Percentiles rank a stretch among this genome's conserved stretches.
phyloP scores from a whole-genome alignment of 2,113 vertebrate species.

The Centropus bengalensis region DNA sequence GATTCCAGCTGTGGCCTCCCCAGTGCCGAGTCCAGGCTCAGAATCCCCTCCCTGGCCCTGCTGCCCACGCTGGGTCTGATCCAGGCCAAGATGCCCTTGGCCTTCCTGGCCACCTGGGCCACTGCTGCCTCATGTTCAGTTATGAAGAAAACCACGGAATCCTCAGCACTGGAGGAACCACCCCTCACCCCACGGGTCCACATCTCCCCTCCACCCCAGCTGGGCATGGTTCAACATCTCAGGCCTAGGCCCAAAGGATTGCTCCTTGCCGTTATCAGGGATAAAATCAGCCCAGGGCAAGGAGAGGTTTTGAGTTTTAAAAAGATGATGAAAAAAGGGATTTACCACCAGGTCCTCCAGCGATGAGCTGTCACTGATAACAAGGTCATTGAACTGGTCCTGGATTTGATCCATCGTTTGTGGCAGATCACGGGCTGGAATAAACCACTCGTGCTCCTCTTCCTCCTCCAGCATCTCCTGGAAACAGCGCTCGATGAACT shows the following conservation, averaged over 20 bases:
- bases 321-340: conserved; percentile 41
- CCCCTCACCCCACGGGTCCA: background rate
- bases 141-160: background rate
- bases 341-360: conserved; percentile 86
- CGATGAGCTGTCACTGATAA: conserved; percentile 83
- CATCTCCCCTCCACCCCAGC: background rate
- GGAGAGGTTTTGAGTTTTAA: background rate
- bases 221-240: background rate
- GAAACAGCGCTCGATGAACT: conserved; percentile 93
- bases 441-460: conserved; percentile 92
- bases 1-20: too few relatives aligned
- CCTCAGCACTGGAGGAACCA: background rate
- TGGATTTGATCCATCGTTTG: conserved; percentile 84
- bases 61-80: too few relatives aligned
- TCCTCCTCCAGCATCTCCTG: conserved; percentile 95
- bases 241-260: background rate
- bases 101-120: too few relatives aligned
- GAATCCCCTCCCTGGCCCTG: too few relatives aligned
- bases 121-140: too few relatives aligned
- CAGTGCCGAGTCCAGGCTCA: too few relatives aligned
- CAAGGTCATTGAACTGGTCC: conserved; percentile 87
- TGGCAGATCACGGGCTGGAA: conserved; percentile 91
- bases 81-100: too few relatives aligned
- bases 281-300: background rate
- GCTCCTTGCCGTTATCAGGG: background rate